These are phyloP conservation scores for Centropus unirufus DNA, from an alignment of 2,113 vertebrate genomes.

Conservation along the genomic window DNA sequence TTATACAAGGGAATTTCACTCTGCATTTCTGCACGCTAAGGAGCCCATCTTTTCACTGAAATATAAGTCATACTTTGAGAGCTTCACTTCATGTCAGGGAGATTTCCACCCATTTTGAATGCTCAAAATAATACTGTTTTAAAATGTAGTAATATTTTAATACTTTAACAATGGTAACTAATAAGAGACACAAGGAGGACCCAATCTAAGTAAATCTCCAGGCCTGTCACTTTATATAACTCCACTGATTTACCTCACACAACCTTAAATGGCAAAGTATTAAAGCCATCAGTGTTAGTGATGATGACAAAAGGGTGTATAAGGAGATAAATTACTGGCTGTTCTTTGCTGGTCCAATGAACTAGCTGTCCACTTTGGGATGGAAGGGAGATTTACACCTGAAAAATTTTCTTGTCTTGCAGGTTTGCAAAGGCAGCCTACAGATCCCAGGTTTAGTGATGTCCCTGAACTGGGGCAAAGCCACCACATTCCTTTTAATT, in stretches of 20 bases:
- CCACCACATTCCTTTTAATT: not conserved
- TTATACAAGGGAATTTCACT: not conserved
- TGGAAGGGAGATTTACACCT: not conserved
- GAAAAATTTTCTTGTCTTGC: not conserved
- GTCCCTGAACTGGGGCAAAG: not conserved
- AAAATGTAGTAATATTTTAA: not conserved
- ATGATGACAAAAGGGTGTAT: not conserved
- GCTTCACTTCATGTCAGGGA: not conserved
- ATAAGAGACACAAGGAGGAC: not conserved
- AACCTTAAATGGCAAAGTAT: not conserved
- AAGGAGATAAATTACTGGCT: not conserved
- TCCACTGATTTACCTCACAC: not conserved
- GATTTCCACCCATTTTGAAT: not conserved
- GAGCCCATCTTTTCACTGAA: not conserved
- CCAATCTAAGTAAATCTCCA: not conserved
- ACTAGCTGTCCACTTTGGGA: rapidly evolving
- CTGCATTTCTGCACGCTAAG: not conserved
- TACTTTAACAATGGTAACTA: not conserved
- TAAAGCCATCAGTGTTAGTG: not conserved
- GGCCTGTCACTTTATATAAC: not conserved
- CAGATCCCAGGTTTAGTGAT: not conserved
- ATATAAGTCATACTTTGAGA: rapidly evolving
- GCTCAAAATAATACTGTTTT: not conserved
- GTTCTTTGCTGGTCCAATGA: not conserved
- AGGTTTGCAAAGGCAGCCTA: not conserved